Evolutionary conservation across 2,797 vertebrate species (phyloP).

Genomic region (Fistularia commersonii): DNA sequence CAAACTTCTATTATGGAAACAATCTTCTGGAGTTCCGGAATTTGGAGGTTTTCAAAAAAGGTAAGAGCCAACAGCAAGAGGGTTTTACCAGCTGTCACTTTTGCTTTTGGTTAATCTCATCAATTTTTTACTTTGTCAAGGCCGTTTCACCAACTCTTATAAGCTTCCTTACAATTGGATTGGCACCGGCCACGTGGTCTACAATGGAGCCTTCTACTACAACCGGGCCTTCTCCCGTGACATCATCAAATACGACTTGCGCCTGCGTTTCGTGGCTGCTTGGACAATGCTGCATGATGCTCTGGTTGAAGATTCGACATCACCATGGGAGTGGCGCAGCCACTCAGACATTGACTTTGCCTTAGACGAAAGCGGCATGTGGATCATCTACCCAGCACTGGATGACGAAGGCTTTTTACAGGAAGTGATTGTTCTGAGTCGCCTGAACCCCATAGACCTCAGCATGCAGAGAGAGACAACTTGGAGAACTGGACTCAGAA

Average conservation of each 20-base stretch:
- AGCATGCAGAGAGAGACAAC: slow-evolving; percentile 92
- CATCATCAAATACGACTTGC: slow-evolving; percentile 94
- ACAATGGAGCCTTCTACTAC: slow-evolving; percentile 91
- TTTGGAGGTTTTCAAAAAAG: slow-evolving; percentile 92
- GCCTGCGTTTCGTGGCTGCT: slow-evolving; percentile 83
- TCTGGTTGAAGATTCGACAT: slow-evolving; percentile 83
- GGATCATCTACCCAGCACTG: slow-evolving; percentile 93
- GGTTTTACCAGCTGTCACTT: background rate
- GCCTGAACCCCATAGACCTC: slow-evolving; percentile 86
- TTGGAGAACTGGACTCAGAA: slow-evolving; percentile 90
- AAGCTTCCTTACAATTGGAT: slow-evolving; percentile 98
- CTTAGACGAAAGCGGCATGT: slow-evolving; percentile 92
- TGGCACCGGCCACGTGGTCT: slow-evolving; percentile 92
- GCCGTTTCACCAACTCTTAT: slow-evolving; percentile 93
- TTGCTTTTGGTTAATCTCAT: background rate
- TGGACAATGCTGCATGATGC: slow-evolving; percentile 95
- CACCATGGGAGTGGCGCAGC: slow-evolving; percentile 87
- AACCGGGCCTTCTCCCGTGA: slow-evolving; percentile 96
- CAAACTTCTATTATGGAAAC: slow-evolving; percentile 94
- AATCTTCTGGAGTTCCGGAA: slow-evolving; percentile 92
- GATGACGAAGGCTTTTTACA: slow-evolving; percentile 90
- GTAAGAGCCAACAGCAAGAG: slow-evolving; percentile 55
- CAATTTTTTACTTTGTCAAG: slow-evolving; percentile 52
- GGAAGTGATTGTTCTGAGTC: slow-evolving; percentile 92
- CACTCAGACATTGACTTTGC: slow-evolving; percentile 91